Evolutionary conservation across 2,797 vertebrate species (phyloP).

Genomic region (Podargus strigoides): DNA sequence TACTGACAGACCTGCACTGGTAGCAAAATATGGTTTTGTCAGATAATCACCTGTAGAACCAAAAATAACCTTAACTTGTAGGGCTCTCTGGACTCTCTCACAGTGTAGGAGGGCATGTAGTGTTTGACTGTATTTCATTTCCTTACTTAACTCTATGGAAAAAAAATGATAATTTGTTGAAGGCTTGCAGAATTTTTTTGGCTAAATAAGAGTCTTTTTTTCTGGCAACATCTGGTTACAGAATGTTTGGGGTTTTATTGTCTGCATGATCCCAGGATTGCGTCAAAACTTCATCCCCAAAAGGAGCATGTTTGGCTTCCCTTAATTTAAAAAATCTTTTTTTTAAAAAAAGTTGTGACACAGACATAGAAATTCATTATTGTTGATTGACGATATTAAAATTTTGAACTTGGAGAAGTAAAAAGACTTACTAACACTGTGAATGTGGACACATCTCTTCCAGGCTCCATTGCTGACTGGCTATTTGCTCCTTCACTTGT

Average conservation of each 20-base stretch:
- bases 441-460: background rate
- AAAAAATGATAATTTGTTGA: background rate
- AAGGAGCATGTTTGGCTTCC: background rate
- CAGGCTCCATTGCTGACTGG: background rate
- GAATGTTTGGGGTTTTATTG: background rate
- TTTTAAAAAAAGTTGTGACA: rapidly evolving
- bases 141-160: background rate
- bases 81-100: background rate
- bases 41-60: background rate
- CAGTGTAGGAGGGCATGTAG: rapidly evolving
- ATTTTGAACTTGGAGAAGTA: background rate
- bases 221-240: background rate
- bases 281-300: background rate
- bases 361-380: background rate
- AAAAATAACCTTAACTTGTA: background rate
- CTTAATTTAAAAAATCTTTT: background rate
- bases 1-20: background rate
- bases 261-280: background rate
- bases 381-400: background rate
- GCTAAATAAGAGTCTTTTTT: background rate
- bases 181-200: background rate
- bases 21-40: background rate
- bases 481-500: background rate
- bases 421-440: background rate
- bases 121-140: background rate